Conservation (phyloP, 2,888 invertebrate species). For the Brenthis ino region DNA sequence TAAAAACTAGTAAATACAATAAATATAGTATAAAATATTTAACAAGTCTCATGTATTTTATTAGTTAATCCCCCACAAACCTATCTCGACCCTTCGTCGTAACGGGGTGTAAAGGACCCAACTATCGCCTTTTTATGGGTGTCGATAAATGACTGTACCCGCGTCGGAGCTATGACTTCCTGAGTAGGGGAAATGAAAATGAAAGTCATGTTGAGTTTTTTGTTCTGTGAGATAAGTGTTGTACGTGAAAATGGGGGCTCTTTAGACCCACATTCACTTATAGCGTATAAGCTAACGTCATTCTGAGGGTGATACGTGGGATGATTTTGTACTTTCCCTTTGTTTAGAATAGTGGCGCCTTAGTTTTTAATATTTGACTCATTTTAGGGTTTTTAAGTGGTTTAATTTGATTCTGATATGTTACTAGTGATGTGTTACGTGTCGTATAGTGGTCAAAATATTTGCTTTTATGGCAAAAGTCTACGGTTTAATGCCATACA, state of each 20-base stretch:
- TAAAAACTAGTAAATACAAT: slow-evolving; percentile 15
- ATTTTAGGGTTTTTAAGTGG: background rate
- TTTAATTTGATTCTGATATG: background rate
- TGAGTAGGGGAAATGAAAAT: slow-evolving; percentile 42
- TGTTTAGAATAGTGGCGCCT: slow-evolving; percentile 23
- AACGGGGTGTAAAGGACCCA: slow-evolving; percentile 49
- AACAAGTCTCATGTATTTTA: slow-evolving; percentile 31
- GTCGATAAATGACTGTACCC: slow-evolving; percentile 48
- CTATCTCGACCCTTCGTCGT: slow-evolving; percentile 37
- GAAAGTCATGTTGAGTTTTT: slow-evolving; percentile 44
- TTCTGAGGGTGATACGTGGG: slow-evolving; percentile 35
- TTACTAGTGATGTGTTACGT: no score
- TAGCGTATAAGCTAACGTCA: slow-evolving; percentile 37
- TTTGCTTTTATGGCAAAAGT: no score
- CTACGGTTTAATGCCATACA: no score
- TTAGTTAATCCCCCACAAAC: slow-evolving; percentile 34
- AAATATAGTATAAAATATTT: slow-evolving; percentile 29
- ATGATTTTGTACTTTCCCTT: slow-evolving; percentile 38
- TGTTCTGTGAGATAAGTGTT: slow-evolving; percentile 41
- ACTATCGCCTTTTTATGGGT: slow-evolving; percentile 54
- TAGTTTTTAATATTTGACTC: slow-evolving; percentile 3
- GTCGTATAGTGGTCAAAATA: no score
- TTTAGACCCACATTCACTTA: slow-evolving; percentile 35
- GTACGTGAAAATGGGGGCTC: slow-evolving; percentile 39
- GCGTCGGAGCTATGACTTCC: slow-evolving; percentile 43